Conservation (phyloP, 2,797 vertebrate species). For the Cyclopterus lumpus region DNA sequence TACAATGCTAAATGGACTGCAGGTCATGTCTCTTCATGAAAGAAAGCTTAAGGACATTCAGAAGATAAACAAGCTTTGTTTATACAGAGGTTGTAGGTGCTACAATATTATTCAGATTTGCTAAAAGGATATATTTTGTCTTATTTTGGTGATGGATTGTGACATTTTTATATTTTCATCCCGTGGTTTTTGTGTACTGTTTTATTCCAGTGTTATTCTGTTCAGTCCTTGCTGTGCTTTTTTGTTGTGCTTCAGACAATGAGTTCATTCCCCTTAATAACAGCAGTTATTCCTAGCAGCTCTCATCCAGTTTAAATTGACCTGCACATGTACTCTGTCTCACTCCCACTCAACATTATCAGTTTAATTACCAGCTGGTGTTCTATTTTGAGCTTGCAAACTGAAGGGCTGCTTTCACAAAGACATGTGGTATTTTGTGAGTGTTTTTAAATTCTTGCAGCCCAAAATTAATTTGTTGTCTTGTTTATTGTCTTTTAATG, state of each 20-base stretch:
- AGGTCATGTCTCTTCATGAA: background rate
- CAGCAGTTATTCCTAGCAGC: slow-evolving; percentile 8
- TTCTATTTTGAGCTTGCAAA: slow-evolving; percentile 44
- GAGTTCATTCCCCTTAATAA: background rate
- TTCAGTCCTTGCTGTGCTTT: background rate
- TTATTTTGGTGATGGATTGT: background rate
- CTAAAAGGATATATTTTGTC: background rate
- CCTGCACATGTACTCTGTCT: slow-evolving; percentile 25
- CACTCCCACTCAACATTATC: slow-evolving; percentile 64
- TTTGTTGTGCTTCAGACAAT: background rate
- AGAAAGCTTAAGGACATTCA: background rate
- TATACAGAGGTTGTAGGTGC: background rate
- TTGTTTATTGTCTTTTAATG: slow-evolving; percentile 9
- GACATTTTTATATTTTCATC: background rate
- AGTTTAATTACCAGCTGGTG: slow-evolving; percentile 71
- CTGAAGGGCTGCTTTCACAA: slow-evolving; percentile 61
- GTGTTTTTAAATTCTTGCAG: slow-evolving; percentile 53
- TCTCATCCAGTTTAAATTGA: slow-evolving; percentile 19
- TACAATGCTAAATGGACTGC: background rate
- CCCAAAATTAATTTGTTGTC: slow-evolving; percentile 32
- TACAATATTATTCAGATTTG: background rate
- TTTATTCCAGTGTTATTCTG: background rate
- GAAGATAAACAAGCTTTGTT: background rate
- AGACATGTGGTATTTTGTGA: slow-evolving; percentile 68
- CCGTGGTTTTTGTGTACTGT: background rate